Evolutionary conservation across 2,888 invertebrate genomes (phyloP).

Genomic region (Leucophora obtusa): DNA sequence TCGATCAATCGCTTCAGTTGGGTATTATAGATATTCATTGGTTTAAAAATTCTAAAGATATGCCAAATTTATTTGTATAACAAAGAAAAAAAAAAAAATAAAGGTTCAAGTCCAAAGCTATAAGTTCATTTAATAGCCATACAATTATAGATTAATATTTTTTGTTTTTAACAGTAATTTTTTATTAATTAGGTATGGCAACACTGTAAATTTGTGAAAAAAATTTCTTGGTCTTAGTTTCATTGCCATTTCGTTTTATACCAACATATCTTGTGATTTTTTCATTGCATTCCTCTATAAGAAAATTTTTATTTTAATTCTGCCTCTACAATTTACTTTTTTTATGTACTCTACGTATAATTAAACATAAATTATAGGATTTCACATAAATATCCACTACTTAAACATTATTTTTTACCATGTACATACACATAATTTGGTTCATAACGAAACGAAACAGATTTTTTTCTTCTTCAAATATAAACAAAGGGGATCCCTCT

Average conservation of each 20-base stretch:
- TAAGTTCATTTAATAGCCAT: no score
- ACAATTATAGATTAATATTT: no score
- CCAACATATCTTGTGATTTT: neutral
- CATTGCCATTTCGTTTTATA: slow-evolving; percentile 10
- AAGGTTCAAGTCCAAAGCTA: no score
- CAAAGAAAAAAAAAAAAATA: no score
- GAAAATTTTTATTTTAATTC: slow-evolving; percentile 4
- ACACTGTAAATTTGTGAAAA: slow-evolving; percentile 22
- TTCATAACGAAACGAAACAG: slow-evolving; percentile 3
- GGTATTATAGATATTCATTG: no score
- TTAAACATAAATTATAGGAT: slow-evolving; percentile 4
- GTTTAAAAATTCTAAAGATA: no score
- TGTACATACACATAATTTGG: slow-evolving; percentile 1
- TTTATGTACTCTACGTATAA: neutral
- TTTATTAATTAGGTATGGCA: slow-evolving; percentile 7
- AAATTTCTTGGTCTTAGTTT: slow-evolving; percentile 22
- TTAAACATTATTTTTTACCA: neutral
- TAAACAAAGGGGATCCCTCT: neutral
- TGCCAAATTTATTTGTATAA: no score
- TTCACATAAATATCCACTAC: slow-evolving; percentile 25
- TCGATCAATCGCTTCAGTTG: no score
- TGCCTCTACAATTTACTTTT: neutral
- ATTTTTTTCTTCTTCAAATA: neutral
- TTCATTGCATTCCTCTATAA: slow-evolving; percentile 8
- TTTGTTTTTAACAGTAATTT: no score